Base-by-base conservation (phyloP, 2,113 vertebrate genomes). In the Myrmecophaga tridactyla region DNA sequence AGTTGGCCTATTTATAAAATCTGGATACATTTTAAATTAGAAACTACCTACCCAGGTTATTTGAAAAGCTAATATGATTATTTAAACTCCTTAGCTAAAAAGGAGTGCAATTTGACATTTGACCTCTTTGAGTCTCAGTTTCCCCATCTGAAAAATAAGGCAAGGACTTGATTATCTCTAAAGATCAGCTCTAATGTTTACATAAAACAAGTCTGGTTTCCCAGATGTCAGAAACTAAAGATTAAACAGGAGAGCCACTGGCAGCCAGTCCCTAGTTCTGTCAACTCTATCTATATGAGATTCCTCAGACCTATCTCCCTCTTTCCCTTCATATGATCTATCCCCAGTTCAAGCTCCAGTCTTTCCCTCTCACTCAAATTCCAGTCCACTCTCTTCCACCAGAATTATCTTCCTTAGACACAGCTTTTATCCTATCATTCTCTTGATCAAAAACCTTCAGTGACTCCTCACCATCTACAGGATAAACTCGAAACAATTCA, bases 281-380 rank as follows among this genome's bases (percentile, higher is more conserved):
- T 6, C 62, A 5, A 15, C 62, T 83, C 53, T n/a, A 0, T 20
- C 14, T 29, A 34, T 8, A 1, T 29, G 69, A 29, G 0, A 2
- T 60, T 70, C 31, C 75, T 70, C n/a, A 78, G 53, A 23, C 9
- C 53, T 6, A 20, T 2, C 7, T 76, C 15, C 63, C 43, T 43
- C 56, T 84, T 72, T 70, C 53, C 41, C 23, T 43, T 89, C 67
- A 21, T 51, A n/a, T 18, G 1, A n/a, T 14, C n/a, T 21, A 43
- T 2, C 29, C 31, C 21, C 25, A n/a, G 39, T 15, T 60, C 51
- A 48, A 17, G 53, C 63, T 60, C 27, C 58, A 25, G 4, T 62
- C 27, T n/a, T 53, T 12, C 18, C 9, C 20, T 85, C 65, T 75
- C 36, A n/a, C n/a, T 29, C 72, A 21, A 36, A 0, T 29, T 48